These are phyloP conservation scores for Charanyca ferruginea DNA, from an alignment of 2,888 invertebrate genomes.

Conservation along the genomic window DNA sequence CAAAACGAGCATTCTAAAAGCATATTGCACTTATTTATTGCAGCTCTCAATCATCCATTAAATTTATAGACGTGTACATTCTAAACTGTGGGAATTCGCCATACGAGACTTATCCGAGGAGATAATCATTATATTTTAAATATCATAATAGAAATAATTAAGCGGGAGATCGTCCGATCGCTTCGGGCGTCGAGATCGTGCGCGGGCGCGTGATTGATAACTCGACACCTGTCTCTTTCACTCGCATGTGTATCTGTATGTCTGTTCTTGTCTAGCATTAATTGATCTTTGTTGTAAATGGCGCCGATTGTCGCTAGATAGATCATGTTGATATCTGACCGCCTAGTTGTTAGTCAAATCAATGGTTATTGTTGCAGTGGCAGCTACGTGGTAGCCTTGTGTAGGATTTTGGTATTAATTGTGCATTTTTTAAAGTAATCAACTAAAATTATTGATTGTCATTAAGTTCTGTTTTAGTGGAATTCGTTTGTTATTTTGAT, in stretches of 20 bases:
- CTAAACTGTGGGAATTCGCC: slow-evolving; percentile 85
- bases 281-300: slow-evolving; percentile 87
- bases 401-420: slow-evolving; percentile 43
- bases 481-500: slow-evolving; percentile 1
- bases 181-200: slow-evolving; percentile 85
- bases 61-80: slow-evolving; percentile 72
- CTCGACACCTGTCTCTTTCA: slow-evolving; percentile 76
- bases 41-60: slow-evolving; percentile 65
- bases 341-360: slow-evolving; percentile 82
- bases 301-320: slow-evolving; percentile 87
- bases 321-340: slow-evolving; percentile 82
- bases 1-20: slow-evolving; percentile 1
- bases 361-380: slow-evolving; percentile 72
- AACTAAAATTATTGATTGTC: slow-evolving; percentile 5
- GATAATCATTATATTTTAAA: slow-evolving; percentile 88
- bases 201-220: slow-evolving; percentile 90
- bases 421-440: slow-evolving; percentile 25
- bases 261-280: slow-evolving; percentile 81
- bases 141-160: slow-evolving; percentile 91
- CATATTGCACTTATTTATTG: slow-evolving; percentile 59
- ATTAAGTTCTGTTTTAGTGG: slow-evolving; percentile 12
- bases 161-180: slow-evolving; percentile 85
- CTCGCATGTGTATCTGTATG: slow-evolving; percentile 54
- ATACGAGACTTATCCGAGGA: slow-evolving; percentile 74
- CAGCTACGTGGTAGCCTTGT: slow-evolving; percentile 31